These are phyloP conservation scores for Novumbra hubbsi DNA, from an alignment of 2,797 vertebrate genomes.

Conservation along the genomic window DNA sequence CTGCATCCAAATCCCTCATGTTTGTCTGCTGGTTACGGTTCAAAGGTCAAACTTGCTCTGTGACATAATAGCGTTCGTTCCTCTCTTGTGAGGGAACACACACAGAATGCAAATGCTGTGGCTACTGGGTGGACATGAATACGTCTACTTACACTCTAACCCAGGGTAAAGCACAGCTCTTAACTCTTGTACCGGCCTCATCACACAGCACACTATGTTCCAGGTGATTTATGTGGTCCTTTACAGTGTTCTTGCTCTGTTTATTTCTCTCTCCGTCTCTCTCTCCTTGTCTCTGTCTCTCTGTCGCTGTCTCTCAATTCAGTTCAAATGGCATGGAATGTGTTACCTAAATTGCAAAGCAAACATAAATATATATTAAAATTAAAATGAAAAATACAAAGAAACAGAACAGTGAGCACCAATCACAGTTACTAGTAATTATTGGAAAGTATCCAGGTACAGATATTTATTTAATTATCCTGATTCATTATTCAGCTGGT, in stretches of 20 bases:
- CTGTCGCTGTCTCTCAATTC: too few relatives aligned
- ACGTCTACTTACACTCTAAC: constrained; percentile 1
- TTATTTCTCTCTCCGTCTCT: background rate
- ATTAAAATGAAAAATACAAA: too few relatives aligned
- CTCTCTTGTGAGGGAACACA: background rate
- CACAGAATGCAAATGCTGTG: background rate
- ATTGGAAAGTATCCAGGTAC: too few relatives aligned
- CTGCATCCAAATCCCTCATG: background rate
- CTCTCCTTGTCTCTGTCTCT: too few relatives aligned
- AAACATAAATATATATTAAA: too few relatives aligned
- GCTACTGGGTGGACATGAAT: background rate
- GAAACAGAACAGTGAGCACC: too few relatives aligned
- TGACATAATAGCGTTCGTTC: background rate
- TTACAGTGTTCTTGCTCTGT: background rate
- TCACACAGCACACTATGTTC: background rate
- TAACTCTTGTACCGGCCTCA: background rate
- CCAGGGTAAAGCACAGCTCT: background rate
- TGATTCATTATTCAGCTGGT: too few relatives aligned
- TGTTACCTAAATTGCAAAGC: too few relatives aligned
- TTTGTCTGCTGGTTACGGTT: background rate
- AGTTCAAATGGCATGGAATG: too few relatives aligned
- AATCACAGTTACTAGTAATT: too few relatives aligned
- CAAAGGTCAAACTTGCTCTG: too few relatives aligned
- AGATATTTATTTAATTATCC: too few relatives aligned
- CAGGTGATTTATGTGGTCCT: background rate